These are phyloP conservation scores for Amphiduros pacificus DNA, from an alignment of 2,888 invertebrate genomes.

Conservation along the genomic window DNA sequence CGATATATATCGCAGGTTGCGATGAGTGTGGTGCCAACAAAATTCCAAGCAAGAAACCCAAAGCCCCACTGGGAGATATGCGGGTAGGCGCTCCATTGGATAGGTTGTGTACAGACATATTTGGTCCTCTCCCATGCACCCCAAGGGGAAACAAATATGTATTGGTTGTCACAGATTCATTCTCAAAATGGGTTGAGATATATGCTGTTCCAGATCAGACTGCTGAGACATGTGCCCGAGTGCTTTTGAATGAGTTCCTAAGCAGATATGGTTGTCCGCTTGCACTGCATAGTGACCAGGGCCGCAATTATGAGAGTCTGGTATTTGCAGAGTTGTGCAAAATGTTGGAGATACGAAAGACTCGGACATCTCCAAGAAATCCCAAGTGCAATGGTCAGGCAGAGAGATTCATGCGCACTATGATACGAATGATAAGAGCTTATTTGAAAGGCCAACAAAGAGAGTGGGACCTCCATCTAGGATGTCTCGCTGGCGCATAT, in stretches of 20 bases:
- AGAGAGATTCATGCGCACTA: slow-evolving; percentile 26
- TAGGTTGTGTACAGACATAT: not conserved
- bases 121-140: slow-evolving; percentile 14
- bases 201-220: slow-evolving; percentile 4
- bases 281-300: too few species aligned
- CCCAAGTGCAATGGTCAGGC: slow-evolving; percentile 25
- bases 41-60: too few species aligned
- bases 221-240: not conserved
- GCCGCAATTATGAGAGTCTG: too few species aligned
- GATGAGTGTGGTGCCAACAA: slow-evolving; percentile 3
- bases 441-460: slow-evolving; percentile 16
- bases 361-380: slow-evolving; percentile 19
- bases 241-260: too few species aligned
- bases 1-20: not conserved
- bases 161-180: slow-evolving; percentile 9
- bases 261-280: too few species aligned
- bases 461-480: slow-evolving; percentile 28
- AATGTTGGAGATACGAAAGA: too few species aligned
- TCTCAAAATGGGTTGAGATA: slow-evolving; percentile 14
- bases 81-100: slow-evolving; percentile 19
- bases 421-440: slow-evolving; percentile 23
- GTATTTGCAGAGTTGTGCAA: too few species aligned
- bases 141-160: slow-evolving; percentile 8
- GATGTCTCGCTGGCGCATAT: slow-evolving; percentile 23
- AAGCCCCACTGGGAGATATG: slow-evolving; percentile 11